Percentiles rank a stretch among this genome's conserved stretches.
phyloP scores from a whole-genome alignment of 1,140 invertebrate genomes.

The Stenopsyche tienmushanensis region DNA sequence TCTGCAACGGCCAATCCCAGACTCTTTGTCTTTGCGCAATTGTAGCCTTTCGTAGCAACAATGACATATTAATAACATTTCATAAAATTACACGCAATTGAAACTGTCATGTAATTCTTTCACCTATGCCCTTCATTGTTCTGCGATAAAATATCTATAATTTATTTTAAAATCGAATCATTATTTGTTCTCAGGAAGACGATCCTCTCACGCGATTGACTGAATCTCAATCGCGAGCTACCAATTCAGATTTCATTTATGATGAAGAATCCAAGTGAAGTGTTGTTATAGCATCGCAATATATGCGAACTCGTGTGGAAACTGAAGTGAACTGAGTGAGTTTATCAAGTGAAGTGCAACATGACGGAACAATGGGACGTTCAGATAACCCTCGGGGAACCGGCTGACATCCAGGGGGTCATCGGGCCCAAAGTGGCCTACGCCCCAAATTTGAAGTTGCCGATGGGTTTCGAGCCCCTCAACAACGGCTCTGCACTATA shows the following conservation, averaged over 20 bases:
- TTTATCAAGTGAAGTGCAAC: neutral
- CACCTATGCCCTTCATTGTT: too few species aligned
- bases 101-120: too few species aligned
- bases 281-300: neutral
- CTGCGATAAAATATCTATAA: too few species aligned
- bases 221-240: neutral
- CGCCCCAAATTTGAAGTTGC: neutral
- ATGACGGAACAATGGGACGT: slow-evolving; percentile 13
- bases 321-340: too few species aligned
- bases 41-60: too few species aligned
- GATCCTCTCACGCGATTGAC: neutral
- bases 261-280: neutral
- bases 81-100: too few species aligned
- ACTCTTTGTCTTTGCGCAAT: too few species aligned
- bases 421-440: slow-evolving; percentile 8
- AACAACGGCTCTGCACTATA: slow-evolving; percentile 16
- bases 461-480: slow-evolving; percentile 8
- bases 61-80: too few species aligned
- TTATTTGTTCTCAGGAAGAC: neutral
- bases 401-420: neutral
- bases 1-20: too few species aligned
- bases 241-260: neutral
- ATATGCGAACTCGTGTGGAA: neutral
- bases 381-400: slow-evolving; percentile 7
- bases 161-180: neutral